Percentiles rank a stretch among this genome's conserved stretches.
These are phyloP conservation scores for Axea sp. DNA, from an alignment of 2,888 invertebrate genomes.

Conservation along the genomic window DNA sequence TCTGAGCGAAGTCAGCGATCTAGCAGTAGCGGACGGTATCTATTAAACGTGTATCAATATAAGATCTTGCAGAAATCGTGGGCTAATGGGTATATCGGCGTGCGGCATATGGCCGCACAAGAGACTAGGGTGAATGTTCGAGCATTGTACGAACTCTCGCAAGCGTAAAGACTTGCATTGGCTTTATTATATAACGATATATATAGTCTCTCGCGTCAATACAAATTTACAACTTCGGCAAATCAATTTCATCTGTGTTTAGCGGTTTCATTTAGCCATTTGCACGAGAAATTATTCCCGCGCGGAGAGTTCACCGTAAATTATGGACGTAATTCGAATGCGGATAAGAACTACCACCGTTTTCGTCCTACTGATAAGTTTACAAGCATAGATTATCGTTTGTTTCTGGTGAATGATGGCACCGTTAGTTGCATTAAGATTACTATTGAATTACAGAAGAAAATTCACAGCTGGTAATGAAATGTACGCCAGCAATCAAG, in stretches of 20 bases:
- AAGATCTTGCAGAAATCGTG: constrained; percentile 70
- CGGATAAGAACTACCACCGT: constrained; percentile 16
- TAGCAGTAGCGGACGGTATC: constrained; percentile 69
- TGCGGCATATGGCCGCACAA: constrained; percentile 66
- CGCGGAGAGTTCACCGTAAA: constrained; percentile 19
- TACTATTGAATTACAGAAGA: too few species aligned
- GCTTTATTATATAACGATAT: constrained; percentile 45
- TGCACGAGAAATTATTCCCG: constrained; percentile 1
- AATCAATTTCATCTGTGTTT: constrained; percentile 45
- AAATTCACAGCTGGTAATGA: too few species aligned
- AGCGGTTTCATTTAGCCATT: constrained; percentile 18
- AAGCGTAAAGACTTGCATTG: constrained; percentile 64
- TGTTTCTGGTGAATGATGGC: too few species aligned
- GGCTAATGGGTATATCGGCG: constrained; percentile 70
- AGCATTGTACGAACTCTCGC: constrained; percentile 67
- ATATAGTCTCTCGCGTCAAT: constrained; percentile 18
- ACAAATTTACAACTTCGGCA: constrained; percentile 40
- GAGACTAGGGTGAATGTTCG: constrained; percentile 61
- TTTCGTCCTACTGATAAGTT: constrained; percentile 20
- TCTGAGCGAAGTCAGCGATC: constrained; percentile 52
- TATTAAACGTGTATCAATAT: constrained; percentile 72
- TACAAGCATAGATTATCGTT: too few species aligned
- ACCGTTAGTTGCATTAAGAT: too few species aligned
- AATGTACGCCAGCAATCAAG: too few species aligned
- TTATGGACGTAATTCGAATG: constrained; percentile 37